Conservation (phyloP, 2,113 vertebrate genomes). For the Oreocharis arfaki region DNA sequence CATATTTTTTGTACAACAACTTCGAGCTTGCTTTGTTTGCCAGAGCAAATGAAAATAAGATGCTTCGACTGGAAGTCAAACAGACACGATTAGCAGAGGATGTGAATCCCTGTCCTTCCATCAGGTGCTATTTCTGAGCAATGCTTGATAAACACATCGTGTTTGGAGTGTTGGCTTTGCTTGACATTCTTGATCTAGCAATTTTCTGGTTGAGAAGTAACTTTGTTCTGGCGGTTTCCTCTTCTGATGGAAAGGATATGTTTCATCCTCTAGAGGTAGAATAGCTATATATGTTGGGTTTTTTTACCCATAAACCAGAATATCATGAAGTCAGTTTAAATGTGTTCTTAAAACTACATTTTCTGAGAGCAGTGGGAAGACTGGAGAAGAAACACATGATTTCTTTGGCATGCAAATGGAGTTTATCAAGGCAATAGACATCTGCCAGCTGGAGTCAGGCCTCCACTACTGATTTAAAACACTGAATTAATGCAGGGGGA, state of each 20-base stretch:
- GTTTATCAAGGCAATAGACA: neutral
- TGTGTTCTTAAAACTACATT: neutral
- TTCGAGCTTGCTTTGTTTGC: neutral
- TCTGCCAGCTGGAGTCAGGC: neutral
- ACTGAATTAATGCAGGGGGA: neutral
- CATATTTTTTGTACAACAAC: neutral
- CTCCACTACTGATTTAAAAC: neutral
- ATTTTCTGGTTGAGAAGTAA: neutral
- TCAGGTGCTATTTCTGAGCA: neutral
- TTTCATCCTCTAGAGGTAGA: neutral
- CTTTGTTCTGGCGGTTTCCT: neutral
- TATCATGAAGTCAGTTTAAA: neutral
- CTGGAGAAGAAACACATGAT: neutral
- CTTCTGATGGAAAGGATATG: neutral
- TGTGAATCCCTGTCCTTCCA: neutral
- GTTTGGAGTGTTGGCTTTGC: neutral
- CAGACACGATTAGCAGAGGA: neutral
- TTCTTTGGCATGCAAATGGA: neutral
- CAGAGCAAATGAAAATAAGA: neutral
- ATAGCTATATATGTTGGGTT: neutral
- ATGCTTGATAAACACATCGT: neutral
- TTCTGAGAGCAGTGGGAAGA: neutral
- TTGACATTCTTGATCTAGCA: neutral
- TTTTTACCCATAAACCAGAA: neutral
- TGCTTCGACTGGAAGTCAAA: neutral